Base-by-base conservation (phyloP, 2,797 vertebrate species). In the Eremophila alpestris region DNA sequence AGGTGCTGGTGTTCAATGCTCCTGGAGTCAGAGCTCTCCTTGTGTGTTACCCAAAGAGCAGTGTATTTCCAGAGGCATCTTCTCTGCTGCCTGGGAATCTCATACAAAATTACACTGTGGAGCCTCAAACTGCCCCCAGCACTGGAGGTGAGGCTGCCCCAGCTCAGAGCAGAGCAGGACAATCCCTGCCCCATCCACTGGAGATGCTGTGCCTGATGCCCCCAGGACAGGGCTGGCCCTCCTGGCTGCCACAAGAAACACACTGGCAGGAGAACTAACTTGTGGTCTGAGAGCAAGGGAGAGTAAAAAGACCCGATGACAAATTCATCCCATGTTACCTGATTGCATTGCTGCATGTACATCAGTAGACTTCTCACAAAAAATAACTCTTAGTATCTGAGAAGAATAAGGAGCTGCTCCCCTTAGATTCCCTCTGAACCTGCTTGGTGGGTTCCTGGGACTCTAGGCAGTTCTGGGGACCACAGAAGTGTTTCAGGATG, bases 161-260 rank as follows among this genome's bases (percentile, higher is more conserved):
- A 52, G 56, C 1, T 3, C 63, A 75, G 36, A 62, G 41, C n/a
- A 77, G 17, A 46, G 38, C 2, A 0, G 29, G 24, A 46, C n/a
- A 77, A 52, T 27, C 21, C 22, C 30, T 21, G 19, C 10, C 45
- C 24, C 51, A 0, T 7, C 1, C 0, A 0, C 45, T 45, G 58
- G 7, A 0, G 0, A 26, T 70, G 29, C 21, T 64, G n/a, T 10
- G 5, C 17, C 15, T 18, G 15, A 32, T 13, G 51, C 5, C 0
- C 24, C 38, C 52, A 64, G 58, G 29, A 58, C 29, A 30, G 0
- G 3, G 5, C 0, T 49, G 24, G 14, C 21, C 5, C 21, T 74
- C 40, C 54, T 23, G 30, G 9, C 12, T 74, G 30, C 24, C 58
- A 40, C 45, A 45, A 40, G n/a, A 63, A 83, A 63, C 43, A 38